Conservation (phyloP, 1,140 invertebrate species). For the Euura saliciscinereae region DNA sequence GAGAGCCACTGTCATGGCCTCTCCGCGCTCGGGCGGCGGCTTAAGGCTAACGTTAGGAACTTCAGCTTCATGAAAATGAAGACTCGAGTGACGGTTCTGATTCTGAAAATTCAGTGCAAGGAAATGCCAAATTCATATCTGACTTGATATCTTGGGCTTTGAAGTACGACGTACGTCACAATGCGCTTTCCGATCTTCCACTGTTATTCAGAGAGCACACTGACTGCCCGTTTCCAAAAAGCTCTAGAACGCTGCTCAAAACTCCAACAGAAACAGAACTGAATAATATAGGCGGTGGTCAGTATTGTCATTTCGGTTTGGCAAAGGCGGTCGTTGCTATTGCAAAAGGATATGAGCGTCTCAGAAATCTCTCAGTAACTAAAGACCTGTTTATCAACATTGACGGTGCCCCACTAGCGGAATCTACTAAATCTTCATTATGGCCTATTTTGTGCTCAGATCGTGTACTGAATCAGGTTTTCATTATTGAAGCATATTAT, state of each 20-base stretch:
- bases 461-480: constrained; percentile 18
- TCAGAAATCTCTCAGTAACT: background rate
- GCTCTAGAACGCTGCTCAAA: constrained; percentile 1
- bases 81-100: no score
- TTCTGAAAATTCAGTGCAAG: no score
- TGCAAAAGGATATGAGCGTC: background rate
- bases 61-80: no score
- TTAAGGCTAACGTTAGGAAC: no score
- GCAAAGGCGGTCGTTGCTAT: background rate
- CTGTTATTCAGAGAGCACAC: background rate
- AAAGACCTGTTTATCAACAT: constrained; percentile 23
- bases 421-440: constrained; percentile 21
- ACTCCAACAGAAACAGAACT: constrained; percentile 9
- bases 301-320: constrained; percentile 13
- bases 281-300: background rate
- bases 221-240: constrained; percentile 2
- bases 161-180: background rate
- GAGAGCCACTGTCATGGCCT: no score
- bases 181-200: background rate
- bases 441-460: constrained; percentile 30
- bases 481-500: constrained; percentile 25
- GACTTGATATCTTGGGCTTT: constrained; percentile 1
- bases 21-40: no score
- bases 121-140: background rate
- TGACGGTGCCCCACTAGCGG: constrained; percentile 26